Conservation (phyloP, 2,888 invertebrate genomes). For the Glaucopsyche alexis region DNA sequence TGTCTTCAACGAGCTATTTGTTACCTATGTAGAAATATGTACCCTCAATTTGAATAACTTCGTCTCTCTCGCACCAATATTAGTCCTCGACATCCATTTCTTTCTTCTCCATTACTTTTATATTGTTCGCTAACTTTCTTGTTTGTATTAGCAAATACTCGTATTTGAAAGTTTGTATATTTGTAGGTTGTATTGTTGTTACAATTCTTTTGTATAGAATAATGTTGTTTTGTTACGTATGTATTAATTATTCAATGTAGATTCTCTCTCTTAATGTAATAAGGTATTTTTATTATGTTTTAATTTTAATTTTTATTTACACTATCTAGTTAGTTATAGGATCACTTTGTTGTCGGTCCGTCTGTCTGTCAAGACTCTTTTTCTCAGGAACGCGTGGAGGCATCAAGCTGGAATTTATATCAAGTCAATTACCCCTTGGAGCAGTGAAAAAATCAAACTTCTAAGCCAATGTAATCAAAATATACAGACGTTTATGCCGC, state of each 20-base stretch:
- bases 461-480: too few relatives aligned
- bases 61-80: slow-evolving; percentile 59
- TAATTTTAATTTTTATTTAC: too few relatives aligned
- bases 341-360: too few relatives aligned
- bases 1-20: slow-evolving; percentile 75
- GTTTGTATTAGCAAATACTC: slow-evolving; percentile 80
- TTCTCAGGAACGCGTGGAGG: too few relatives aligned
- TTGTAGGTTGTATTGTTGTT: slow-evolving; percentile 69
- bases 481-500: too few relatives aligned
- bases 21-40: slow-evolving; percentile 80
- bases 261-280: neutral
- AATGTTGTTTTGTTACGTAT: slow-evolving; percentile 26
- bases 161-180: slow-evolving; percentile 80
- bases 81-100: slow-evolving; percentile 50
- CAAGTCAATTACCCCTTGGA: too few relatives aligned
- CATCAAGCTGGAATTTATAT: too few relatives aligned
- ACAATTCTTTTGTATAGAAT: slow-evolving; percentile 44
- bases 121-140: slow-evolving; percentile 81
- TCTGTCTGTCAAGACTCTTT: too few relatives aligned
- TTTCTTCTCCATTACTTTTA: slow-evolving; percentile 78
- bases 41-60: slow-evolving; percentile 78
- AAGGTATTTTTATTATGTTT: too few relatives aligned
- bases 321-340: too few relatives aligned
- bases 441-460: too few relatives aligned
- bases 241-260: slow-evolving; percentile 6